Conservation (phyloP, 2,113 vertebrate genomes). For the Numida meleagris region DNA sequence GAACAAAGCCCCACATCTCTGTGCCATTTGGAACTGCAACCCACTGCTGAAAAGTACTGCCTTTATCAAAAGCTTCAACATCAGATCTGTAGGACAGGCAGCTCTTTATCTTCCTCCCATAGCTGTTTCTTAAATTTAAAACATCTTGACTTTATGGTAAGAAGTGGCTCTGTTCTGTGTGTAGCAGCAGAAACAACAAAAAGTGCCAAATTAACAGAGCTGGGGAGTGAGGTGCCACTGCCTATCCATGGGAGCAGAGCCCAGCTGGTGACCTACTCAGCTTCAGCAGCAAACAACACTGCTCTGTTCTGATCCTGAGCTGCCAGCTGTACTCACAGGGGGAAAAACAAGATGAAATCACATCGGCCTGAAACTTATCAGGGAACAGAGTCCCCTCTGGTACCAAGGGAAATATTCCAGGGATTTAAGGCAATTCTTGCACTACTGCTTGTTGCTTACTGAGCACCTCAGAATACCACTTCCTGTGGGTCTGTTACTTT, state of each 20-base stretch:
- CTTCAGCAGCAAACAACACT: background rate
- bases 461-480: background rate
- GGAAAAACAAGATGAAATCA: background rate
- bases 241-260: background rate
- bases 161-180: background rate
- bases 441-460: background rate
- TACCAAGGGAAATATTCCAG: background rate
- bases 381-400: background rate
- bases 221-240: background rate
- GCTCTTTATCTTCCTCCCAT: background rate
- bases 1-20: background rate
- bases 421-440: background rate
- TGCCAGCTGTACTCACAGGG: background rate
- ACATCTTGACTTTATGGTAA: fast-evolving
- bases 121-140: background rate
- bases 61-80: background rate
- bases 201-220: background rate
- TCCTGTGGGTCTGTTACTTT: background rate
- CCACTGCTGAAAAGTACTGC: background rate
- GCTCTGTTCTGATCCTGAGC: background rate
- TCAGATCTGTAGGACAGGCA: background rate
- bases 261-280: background rate
- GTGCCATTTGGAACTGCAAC: background rate
- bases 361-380: background rate
- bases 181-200: background rate